Conservation (phyloP, 1,140 invertebrate species). For the Drosophila yakuba region DNA sequence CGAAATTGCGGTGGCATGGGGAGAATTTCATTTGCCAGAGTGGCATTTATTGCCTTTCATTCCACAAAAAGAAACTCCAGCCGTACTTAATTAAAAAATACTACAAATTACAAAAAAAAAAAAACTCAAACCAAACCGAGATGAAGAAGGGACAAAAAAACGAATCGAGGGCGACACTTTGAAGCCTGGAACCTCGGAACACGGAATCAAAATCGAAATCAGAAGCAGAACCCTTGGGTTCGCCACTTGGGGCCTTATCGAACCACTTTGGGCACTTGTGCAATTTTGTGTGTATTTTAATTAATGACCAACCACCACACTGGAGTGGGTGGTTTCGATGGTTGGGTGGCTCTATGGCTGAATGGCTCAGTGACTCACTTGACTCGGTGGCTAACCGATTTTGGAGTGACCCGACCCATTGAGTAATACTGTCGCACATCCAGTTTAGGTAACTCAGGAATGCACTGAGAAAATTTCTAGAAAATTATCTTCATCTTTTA, state of each 20-base stretch:
- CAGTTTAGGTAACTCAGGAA: not conserved
- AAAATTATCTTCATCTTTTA: too few relatives aligned
- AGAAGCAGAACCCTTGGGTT: not conserved
- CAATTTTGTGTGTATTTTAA: constrained; percentile 71
- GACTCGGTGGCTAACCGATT: constrained; percentile 18
- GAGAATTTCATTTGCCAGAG: constrained; percentile 59
- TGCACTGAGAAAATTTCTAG: not conserved
- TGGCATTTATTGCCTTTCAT: constrained; percentile 57
- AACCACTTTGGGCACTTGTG: constrained; percentile 45
- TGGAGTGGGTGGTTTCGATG: not conserved
- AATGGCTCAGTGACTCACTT: constrained; percentile 3
- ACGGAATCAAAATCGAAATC: not conserved
- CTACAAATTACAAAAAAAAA: constrained; percentile 4
- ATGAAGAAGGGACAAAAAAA: constrained; percentile 2
- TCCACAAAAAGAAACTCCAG: constrained; percentile 9
- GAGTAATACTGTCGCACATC: constrained; percentile 52
- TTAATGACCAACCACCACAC: constrained; percentile 57
- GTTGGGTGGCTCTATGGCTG: not conserved
- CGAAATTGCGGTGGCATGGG: constrained; percentile 1
- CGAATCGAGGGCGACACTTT: constrained; percentile 42
- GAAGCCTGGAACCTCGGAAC: constrained; percentile 21
- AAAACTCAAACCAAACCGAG: not conserved
- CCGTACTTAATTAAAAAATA: constrained; percentile 56
- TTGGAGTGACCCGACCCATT: constrained; percentile 21
- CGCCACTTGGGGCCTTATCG: constrained; percentile 21